phyloP scores from a whole-genome alignment of 2,888 invertebrate species.

The Pachliopta kotzebuea region DNA sequence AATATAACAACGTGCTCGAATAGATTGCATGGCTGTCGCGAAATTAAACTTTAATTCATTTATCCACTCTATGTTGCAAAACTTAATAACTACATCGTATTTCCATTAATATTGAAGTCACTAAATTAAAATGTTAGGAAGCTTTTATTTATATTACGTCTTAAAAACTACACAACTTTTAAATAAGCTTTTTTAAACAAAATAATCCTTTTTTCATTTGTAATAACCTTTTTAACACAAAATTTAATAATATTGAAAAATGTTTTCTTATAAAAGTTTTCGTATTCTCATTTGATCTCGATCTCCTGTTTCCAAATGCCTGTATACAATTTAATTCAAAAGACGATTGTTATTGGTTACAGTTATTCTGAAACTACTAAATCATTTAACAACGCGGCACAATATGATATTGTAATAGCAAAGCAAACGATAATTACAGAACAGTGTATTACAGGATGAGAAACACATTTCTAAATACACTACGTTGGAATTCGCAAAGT shows the following conservation, averaged over 20 bases:
- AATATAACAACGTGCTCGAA: constrained; percentile 69
- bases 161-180: too few relatives aligned
- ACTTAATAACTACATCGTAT: not conserved
- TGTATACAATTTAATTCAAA: not conserved
- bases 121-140: too few relatives aligned
- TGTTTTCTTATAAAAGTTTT: too few relatives aligned
- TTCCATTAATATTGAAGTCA: too few relatives aligned
- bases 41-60: constrained; percentile 47
- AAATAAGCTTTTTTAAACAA: too few relatives aligned
- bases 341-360: not conserved
- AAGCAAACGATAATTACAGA: not conserved
- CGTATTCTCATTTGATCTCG: too few relatives aligned
- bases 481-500: constrained; percentile 12
- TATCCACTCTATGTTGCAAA: constrained; percentile 32
- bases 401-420: not conserved
- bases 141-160: too few relatives aligned
- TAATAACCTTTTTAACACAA: too few relatives aligned
- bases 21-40: not conserved
- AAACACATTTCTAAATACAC: constrained; percentile 42
- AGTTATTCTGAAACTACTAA: not conserved
- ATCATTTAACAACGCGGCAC: not conserved
- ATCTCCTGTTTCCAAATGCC: too few relatives aligned
- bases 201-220: too few relatives aligned
- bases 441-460: not conserved
- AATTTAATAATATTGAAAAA: too few relatives aligned